These are phyloP conservation scores for Podarcis siculus DNA, from an alignment of 2,797 vertebrate species.

Conservation along the genomic window DNA sequence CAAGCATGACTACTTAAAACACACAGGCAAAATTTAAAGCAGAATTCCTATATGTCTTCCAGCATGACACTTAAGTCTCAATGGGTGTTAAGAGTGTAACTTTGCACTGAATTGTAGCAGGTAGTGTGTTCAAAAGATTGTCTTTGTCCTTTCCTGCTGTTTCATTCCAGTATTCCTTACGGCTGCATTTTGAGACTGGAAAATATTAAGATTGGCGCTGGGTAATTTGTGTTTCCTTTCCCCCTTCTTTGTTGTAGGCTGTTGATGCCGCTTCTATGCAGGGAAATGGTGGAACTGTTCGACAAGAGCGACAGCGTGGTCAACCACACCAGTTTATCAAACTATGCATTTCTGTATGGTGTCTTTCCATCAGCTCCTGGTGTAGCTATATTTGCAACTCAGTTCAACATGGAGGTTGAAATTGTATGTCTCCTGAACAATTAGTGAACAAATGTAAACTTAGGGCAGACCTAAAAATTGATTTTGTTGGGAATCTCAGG, in stretches of 20 bases:
- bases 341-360: conserved; percentile 97
- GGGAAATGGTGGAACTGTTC: conserved; percentile 94
- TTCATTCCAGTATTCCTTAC: neutral
- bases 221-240: conserved; percentile 7
- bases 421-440: conserved; percentile 85
- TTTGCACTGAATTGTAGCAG: neutral
- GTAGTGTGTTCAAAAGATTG: neutral
- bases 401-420: conserved; percentile 96
- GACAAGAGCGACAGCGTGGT: conserved; percentile 79
- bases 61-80: neutral
- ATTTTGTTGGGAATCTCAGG: neutral
- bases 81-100: neutral
- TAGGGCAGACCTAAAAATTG: neutral
- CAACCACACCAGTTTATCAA: conserved; percentile 95
- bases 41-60: neutral
- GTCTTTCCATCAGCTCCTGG: conserved; percentile 96
- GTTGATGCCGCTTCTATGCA: conserved; percentile 93
- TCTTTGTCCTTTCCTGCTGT: too few species aligned
- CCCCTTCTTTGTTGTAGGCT: conserved; percentile 80
- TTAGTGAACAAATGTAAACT: conserved; percentile 10
- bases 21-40: neutral
- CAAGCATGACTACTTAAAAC: neutral
- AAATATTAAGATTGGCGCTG: neutral
- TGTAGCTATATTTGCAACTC: conserved; percentile 95
- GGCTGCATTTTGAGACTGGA: neutral